A percentile compares a stretch with the other conserved stretches of the same genome.
phyloP scores from a whole-genome alignment of 1,140 invertebrate species.

The Pogonomyrmex californicus region DNA sequence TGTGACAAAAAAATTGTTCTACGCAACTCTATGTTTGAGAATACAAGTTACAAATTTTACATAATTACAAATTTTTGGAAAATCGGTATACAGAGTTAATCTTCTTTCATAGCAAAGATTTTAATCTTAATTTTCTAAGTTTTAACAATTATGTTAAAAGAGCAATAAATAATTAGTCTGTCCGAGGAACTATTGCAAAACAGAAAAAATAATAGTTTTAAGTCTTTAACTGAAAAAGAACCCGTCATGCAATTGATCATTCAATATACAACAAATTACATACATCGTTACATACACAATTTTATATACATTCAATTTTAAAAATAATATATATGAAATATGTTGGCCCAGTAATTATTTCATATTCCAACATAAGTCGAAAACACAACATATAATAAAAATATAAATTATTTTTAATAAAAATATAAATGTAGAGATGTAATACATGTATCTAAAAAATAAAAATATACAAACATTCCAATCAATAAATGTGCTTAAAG shows the following conservation, averaged over 20 bases:
- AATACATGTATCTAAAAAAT: no score
- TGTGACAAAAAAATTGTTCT: conserved; percentile 23
- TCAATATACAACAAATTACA: background rate
- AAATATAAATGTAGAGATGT: no score
- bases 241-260: background rate
- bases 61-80: background rate
- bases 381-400: background rate
- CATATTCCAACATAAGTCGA: conserved; percentile 36
- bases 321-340: background rate
- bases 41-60: background rate
- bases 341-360: conserved; percentile 39
- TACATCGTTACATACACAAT: background rate
- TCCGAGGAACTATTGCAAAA: background rate
- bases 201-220: background rate
- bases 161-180: background rate
- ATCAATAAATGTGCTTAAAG: background rate
- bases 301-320: background rate
- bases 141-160: background rate
- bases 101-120: background rate
- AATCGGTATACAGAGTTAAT: background rate
- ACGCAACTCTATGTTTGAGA: background rate
- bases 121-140: background rate
- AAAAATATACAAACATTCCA: background rate
- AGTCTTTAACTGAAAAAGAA: conserved; percentile 12
- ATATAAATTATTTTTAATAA: background rate